Evolutionary conservation across 2,888 invertebrate species (phyloP).

Genomic region (Aricia artaxerxes): DNA sequence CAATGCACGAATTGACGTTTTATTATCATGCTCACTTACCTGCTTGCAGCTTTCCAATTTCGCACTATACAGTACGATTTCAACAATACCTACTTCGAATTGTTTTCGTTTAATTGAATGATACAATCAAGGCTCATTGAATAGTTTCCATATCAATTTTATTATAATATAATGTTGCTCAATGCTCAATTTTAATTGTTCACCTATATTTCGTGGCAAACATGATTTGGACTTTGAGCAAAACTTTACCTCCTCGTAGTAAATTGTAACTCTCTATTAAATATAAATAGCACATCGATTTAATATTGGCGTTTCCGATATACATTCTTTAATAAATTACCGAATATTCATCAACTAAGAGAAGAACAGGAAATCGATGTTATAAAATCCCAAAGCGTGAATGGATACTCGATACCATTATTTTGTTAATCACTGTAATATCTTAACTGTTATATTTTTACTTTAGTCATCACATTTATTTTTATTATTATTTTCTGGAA

Average conservation of each 20-base stretch:
- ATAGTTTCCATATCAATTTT: neutral
- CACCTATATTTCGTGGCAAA: neutral
- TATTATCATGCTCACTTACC: constrained; percentile 59
- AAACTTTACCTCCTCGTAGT: neutral
- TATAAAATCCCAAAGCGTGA: neutral
- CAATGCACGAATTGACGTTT: constrained; percentile 63
- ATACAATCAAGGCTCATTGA: neutral
- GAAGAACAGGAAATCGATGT: constrained; percentile 28
- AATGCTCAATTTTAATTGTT: neutral
- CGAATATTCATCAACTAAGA: constrained; percentile 22
- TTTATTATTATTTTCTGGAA: neutral
- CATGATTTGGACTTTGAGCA: neutral
- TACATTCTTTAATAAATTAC: neutral
- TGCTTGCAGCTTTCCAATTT: constrained; percentile 53
- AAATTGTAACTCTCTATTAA: neutral
- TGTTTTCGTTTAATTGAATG: constrained; percentile 23
- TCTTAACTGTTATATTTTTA: too few species aligned
- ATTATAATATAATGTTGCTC: neutral
- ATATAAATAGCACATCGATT: neutral
- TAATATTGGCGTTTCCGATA: neutral
- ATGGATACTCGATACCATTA: neutral
- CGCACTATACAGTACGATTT: constrained; percentile 43
- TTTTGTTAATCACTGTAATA: too few species aligned
- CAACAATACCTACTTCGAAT: constrained; percentile 28
- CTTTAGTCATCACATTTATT: neutral